phyloP scores from a whole-genome alignment of 1,140 invertebrate species.

The Drosophila tristis region DNA sequence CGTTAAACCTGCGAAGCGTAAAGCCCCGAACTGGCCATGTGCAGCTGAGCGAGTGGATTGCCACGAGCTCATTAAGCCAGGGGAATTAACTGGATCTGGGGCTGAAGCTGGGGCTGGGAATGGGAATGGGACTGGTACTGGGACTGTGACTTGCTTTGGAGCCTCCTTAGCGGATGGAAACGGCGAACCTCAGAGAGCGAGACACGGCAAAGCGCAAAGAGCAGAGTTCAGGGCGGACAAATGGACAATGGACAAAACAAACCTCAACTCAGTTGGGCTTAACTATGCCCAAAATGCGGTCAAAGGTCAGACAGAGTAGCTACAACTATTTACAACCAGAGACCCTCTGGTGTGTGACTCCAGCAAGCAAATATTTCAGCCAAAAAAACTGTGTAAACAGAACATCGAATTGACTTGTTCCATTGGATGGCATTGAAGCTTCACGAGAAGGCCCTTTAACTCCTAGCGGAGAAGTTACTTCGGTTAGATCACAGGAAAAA shows the following conservation, averaged over 20 bases:
- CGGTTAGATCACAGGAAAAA: too few species aligned
- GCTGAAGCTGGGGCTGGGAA: not conserved
- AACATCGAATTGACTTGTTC: too few species aligned
- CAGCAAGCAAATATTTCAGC: too few species aligned
- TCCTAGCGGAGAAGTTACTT: too few species aligned
- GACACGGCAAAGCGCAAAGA: conserved; percentile 36
- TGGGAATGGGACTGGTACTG: not conserved
- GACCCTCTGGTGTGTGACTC: not conserved
- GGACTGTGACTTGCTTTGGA: not conserved
- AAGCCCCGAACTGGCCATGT: conserved; percentile 23
- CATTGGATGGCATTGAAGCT: too few species aligned
- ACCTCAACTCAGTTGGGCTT: not conserved
- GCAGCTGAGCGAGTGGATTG: conserved; percentile 16
- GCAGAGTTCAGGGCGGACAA: conserved; percentile 47
- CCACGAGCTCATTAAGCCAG: conserved; percentile 34
- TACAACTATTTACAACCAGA: not conserved
- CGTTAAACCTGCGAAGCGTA: conserved; percentile 42
- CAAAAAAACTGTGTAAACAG: not conserved
- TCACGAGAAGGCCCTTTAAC: too few species aligned
- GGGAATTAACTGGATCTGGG: conserved; percentile 31
- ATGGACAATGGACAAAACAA: conserved; percentile 23
- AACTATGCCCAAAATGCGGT: conserved; percentile 21
- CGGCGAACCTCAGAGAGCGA: not conserved
- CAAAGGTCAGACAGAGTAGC: conserved; percentile 44
- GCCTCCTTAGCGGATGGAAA: not conserved